Evolutionary conservation across 1,140 invertebrate genomes (phyloP), one percentile per base, ranked within the genome.

Genomic region (Homarus americanus): DNA sequence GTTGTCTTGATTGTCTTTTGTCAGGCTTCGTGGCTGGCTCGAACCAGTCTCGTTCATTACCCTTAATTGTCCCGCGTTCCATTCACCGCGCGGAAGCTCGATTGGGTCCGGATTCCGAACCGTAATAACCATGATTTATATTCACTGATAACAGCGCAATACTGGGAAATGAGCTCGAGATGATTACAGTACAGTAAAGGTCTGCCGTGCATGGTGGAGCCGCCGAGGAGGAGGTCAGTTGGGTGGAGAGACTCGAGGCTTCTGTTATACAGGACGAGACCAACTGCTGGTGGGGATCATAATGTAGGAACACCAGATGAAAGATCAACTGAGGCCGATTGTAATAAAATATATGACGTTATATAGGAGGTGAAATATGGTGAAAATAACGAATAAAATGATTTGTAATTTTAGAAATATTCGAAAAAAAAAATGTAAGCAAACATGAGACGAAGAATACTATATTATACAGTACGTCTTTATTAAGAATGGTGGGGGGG

Each of bases 91-190:
- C 63, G 28, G 63, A 69, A 32, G 63, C 28, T 69, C 63, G 63
- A 69, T 69, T 69, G 63, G 63, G 28, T 69, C 3, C 63, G n/a
- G 28, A 69, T 69, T 69, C 28, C 63, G 5, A 32, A 32, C 4
- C n/a, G 28, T 69, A 32, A 69, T 69, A 69, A 69, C 28, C 28
- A 69, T 69, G 63, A 69, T 69, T 69, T 69, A 69, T 69, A 69
- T 69, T 12, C 28, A 32, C 63, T 69, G 63, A 69, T 69, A 69
- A 66, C 53, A 58, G 20, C 63, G 63, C 63, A 32, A 69, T 28
- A 69, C n/a, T 69, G 28, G 63, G 28, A 32, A 32, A 69, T 69
- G 63, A 69, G 63, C 28, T 69, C n/a, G 2, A 32, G 63, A 69
- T 69, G 28, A 69, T 69, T 69, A 32, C 28, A 69, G 28, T 28